A percentile compares a stretch with the other conserved stretches of the same genome.
Evolutionary conservation across 2,113 vertebrate genomes (phyloP).

Genomic region (Muntiacus muntjak): DNA sequence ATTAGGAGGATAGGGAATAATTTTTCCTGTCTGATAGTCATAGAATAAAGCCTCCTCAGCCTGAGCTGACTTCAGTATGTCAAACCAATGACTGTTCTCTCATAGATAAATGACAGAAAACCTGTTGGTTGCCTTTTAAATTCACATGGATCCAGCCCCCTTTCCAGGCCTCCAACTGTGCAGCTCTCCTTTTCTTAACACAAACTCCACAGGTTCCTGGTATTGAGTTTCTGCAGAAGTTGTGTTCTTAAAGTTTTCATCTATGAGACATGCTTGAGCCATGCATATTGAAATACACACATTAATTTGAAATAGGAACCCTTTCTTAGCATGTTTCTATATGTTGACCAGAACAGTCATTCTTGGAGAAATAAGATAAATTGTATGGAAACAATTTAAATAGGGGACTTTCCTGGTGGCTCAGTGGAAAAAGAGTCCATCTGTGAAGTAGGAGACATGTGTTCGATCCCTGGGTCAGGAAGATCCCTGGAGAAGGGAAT

Average conservation of each 20-base stretch:
- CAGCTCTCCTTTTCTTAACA: background rate
- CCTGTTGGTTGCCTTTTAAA: slow-evolving; percentile 44
- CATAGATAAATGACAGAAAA: slow-evolving; percentile 39
- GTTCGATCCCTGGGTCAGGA: background rate
- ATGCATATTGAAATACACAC: background rate
- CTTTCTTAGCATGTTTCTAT: background rate
- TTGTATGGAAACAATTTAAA: background rate
- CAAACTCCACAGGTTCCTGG: background rate
- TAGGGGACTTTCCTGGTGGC: background rate
- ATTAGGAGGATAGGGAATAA: background rate
- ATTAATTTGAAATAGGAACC: background rate
- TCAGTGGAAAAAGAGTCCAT: background rate
- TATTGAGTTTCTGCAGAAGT: background rate
- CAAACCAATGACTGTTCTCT: slow-evolving; percentile 38
- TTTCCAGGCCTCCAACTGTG: background rate
- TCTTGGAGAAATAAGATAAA: background rate
- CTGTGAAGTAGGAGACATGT: background rate
- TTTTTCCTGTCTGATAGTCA: background rate
- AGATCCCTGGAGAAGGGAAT: background rate
- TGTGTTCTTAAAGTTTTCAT: background rate
- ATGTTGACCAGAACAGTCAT: background rate
- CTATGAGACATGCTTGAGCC: background rate
- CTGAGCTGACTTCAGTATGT: slow-evolving; percentile 19
- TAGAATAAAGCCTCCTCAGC: slow-evolving; percentile 40
- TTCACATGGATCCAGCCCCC: background rate